These are phyloP conservation scores for Drosophila infuscata DNA, from an alignment of 2,888 invertebrate genomes.

Conservation along the genomic window DNA sequence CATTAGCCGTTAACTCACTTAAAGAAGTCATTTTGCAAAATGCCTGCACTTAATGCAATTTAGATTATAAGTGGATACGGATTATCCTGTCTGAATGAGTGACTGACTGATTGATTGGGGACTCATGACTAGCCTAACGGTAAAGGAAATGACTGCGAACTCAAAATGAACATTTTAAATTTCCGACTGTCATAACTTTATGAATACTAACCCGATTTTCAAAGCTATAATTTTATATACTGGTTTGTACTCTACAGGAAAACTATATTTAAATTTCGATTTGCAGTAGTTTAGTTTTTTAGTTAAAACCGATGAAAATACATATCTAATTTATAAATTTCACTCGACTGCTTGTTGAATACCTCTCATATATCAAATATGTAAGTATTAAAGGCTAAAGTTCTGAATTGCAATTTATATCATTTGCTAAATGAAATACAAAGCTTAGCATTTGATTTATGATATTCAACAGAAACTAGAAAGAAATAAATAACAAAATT, in stretches of 20 bases:
- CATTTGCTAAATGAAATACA: slow-evolving; percentile 15
- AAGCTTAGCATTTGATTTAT: slow-evolving; percentile 40
- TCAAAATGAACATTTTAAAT: not conserved
- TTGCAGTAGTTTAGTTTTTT: not conserved
- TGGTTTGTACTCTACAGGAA: not conserved
- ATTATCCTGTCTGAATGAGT: not conserved
- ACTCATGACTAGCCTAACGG: not conserved
- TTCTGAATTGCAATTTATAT: not conserved
- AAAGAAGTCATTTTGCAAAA: slow-evolving; percentile 15
- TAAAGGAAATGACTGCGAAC: not conserved
- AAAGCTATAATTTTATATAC: not conserved
- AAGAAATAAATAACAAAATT: not conserved
- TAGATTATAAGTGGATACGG: not conserved
- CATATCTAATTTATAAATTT: not conserved
- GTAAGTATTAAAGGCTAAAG: not conserved
- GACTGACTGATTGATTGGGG: not conserved
- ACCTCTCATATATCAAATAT: not conserved
- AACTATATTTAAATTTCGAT: not conserved
- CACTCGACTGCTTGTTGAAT: not conserved
- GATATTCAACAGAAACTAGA: slow-evolving; percentile 1
- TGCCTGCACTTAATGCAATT: slow-evolving; percentile 2
- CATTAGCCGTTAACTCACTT: slow-evolving; percentile 30
- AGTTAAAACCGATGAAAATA: not conserved
- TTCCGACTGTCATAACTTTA: not conserved
- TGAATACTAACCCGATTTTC: not conserved